Conservation (phyloP, 1,140 invertebrate genomes). For the Papilio polyxenes region DNA sequence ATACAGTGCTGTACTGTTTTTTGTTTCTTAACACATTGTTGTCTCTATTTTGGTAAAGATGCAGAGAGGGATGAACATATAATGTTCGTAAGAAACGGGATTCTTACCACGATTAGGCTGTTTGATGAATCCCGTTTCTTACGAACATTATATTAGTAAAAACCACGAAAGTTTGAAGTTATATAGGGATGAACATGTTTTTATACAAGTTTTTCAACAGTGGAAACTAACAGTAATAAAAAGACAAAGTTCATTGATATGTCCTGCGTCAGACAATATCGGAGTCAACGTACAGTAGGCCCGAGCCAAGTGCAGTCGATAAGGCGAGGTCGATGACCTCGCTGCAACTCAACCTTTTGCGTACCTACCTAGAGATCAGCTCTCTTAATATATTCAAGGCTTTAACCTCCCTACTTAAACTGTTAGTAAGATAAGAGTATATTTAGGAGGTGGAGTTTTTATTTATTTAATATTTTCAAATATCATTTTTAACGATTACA, state of each 20-base stretch:
- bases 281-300: not conserved
- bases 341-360: conserved; percentile 5
- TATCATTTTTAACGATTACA: no score
- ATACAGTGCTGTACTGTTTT: no score
- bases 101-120: no score
- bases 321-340: not conserved
- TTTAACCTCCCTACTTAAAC: not conserved
- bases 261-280: not conserved
- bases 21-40: no score
- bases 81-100: no score
- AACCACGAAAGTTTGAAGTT: no score
- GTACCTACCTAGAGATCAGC: not conserved
- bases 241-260: conserved; percentile 13
- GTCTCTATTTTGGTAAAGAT: no score
- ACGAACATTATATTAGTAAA: no score
- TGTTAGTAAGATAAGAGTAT: not conserved
- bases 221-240: not conserved
- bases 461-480: not conserved
- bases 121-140: no score
- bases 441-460: not conserved
- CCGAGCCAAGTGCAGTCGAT: not conserved
- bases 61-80: not conserved
- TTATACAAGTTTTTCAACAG: not conserved
- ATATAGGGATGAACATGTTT: not conserved
- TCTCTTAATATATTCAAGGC: conserved; percentile 4